Conservation (phyloP, 2,113 vertebrate species). For the Alligator mississippiensis region DNA sequence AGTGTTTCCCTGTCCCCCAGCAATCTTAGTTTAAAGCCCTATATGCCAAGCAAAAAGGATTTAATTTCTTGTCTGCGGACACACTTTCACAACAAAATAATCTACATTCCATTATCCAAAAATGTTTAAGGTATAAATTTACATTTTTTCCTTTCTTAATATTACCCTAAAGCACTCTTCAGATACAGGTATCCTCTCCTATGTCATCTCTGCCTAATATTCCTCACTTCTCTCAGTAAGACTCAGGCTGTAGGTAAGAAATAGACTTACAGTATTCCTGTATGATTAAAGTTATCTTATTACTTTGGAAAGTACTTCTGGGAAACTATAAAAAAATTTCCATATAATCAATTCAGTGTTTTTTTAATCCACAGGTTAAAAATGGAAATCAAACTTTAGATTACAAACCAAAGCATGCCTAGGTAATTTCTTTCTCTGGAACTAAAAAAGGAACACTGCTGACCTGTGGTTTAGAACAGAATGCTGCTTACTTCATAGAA, state of each 20-base stretch:
- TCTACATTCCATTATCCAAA: not conserved
- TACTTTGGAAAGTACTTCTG: not conserved
- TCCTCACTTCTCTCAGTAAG: not conserved
- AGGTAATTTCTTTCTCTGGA: constrained; percentile 54
- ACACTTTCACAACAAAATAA: not conserved
- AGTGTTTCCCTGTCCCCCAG: too few species aligned
- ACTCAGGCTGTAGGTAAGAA: not conserved
- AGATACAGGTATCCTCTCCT: not conserved
- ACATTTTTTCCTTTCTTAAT: not conserved
- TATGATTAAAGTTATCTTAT: rapidly evolving
- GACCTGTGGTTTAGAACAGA: constrained; percentile 12
- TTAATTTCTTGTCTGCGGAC: not conserved
- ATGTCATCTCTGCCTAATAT: not conserved
- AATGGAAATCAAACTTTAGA: constrained; percentile 53
- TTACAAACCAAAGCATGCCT: constrained; percentile 22
- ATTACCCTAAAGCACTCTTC: not conserved
- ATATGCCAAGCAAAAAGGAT: not conserved
- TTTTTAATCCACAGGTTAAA: constrained; percentile 39
- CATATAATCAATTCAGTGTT: constrained; percentile 29
- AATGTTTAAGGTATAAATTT: not conserved
- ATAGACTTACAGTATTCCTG: not conserved
- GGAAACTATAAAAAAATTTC: not conserved
- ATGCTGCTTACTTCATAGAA: not conserved
- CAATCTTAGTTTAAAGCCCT: too few species aligned
- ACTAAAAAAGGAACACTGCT: not conserved